Percentiles rank a stretch among this genome's conserved stretches.
Conservation (phyloP, 2,797 vertebrate species). For the Gambusia yucatana region DNA sequence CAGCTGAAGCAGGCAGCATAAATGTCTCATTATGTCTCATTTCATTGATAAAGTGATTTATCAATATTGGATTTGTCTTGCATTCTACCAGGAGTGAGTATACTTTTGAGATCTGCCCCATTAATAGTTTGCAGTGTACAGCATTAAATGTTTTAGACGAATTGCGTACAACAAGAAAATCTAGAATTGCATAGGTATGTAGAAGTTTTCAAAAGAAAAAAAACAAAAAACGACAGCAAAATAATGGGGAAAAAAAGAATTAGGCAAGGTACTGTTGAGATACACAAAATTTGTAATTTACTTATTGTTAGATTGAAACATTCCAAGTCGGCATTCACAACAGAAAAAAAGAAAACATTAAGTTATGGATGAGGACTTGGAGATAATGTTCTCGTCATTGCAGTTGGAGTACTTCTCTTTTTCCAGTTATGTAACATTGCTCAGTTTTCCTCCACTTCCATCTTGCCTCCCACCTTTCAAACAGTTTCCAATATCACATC, state of each 20-base stretch:
- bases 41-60: background rate
- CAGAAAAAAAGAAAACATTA: conserved; percentile 12
- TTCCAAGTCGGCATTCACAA: background rate
- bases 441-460: conserved; percentile 17
- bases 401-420: conserved; percentile 42
- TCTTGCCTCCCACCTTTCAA: conserved; percentile 5
- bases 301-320: background rate
- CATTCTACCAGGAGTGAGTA: background rate
- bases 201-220: conserved; percentile 16
- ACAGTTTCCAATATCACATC: conserved; percentile 38
- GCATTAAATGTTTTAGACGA: background rate
- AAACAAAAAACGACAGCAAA: conserved; percentile 15
- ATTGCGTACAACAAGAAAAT: background rate
- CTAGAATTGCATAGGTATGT: conserved; percentile 7
- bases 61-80: background rate
- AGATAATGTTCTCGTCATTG: conserved; percentile 41
- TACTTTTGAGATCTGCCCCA: background rate
- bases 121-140: background rate
- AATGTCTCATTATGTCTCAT: background rate
- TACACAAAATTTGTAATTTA: conserved; percentile 11
- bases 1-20: background rate
- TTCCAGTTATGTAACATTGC: conserved; percentile 58
- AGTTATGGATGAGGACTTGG: conserved; percentile 31
- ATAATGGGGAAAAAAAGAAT: background rate
- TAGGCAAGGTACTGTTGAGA: conserved; percentile 12